Conservation (phyloP, 2,888 invertebrate species). For the Lacanobia wlatinum region DNA sequence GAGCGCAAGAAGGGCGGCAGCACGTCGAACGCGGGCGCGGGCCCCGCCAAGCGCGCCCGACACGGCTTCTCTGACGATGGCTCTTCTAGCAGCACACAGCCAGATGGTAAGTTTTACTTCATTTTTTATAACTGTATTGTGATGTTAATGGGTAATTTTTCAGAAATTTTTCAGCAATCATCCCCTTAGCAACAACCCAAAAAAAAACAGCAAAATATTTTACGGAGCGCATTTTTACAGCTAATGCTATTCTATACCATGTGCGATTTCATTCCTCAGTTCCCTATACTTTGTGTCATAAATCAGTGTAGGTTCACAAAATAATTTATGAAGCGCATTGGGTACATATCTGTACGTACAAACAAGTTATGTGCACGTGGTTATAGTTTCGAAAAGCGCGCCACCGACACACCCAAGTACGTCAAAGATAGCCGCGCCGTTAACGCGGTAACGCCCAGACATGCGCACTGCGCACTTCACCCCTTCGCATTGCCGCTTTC, state of each 20-base stretch:
- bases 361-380: slow-evolving; percentile 31
- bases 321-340: background rate
- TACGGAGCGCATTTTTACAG: background rate
- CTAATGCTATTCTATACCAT: background rate
- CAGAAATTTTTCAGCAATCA: background rate
- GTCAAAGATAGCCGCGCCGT: slow-evolving; percentile 38
- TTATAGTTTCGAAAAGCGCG: slow-evolving; percentile 55
- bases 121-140: background rate
- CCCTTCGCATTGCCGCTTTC: slow-evolving; percentile 48
- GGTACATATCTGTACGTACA: slow-evolving; percentile 16
- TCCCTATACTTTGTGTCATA: background rate
- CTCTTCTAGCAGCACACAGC: slow-evolving; percentile 92
- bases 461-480: slow-evolving; percentile 47
- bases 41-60: slow-evolving; percentile 83
- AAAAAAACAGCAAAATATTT: slow-evolving; percentile 2
- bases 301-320: background rate
- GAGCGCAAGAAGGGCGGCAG: slow-evolving; percentile 93
- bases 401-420: slow-evolving; percentile 60
- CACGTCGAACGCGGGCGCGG: slow-evolving; percentile 72
- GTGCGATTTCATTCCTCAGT: background rate
- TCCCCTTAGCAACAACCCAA: background rate
- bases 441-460: slow-evolving; percentile 62
- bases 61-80: slow-evolving; percentile 93
- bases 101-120: slow-evolving; percentile 76
- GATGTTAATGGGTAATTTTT: background rate